Evolutionary conservation across 2,797 vertebrate genomes (phyloP).

Genomic region (Parotocinclus haroldoi): DNA sequence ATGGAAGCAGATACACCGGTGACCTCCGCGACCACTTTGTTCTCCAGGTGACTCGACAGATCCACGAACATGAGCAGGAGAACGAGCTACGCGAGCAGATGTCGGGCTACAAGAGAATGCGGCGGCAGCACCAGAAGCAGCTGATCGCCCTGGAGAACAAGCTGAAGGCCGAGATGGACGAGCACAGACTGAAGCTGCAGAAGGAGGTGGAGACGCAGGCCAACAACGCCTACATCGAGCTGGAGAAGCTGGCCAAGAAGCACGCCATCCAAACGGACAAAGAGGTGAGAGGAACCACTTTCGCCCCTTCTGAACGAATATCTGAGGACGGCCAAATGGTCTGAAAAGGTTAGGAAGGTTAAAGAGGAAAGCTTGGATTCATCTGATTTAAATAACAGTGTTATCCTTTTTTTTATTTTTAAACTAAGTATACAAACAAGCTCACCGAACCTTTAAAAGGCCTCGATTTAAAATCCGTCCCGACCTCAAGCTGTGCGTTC

Average conservation of each 20-base stretch:
- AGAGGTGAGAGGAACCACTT: conserved; percentile 74
- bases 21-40: too few species aligned
- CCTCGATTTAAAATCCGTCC: too few species aligned
- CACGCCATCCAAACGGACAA: conserved; percentile 91
- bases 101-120: conserved; percentile 99
- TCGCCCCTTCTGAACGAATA: too few species aligned
- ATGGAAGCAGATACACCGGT: too few species aligned
- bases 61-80: conserved; percentile 99
- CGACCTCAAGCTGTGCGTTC: too few species aligned
- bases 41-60: conserved; percentile 94
- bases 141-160: conserved; percentile 99
- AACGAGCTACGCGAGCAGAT: conserved; percentile 99
- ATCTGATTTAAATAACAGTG: too few species aligned
- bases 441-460: too few species aligned
- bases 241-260: conserved; percentile 99
- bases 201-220: conserved; percentile 99
- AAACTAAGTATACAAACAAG: too few species aligned
- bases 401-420: too few species aligned
- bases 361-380: too few species aligned
- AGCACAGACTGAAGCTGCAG: conserved; percentile 98
- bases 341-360: too few species aligned
- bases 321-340: too few species aligned
- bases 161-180: conserved; percentile 99
- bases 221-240: conserved; percentile 99
- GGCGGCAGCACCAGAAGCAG: conserved; percentile 99